A percentile compares a stretch with the other conserved stretches of the same genome.
These are phyloP conservation scores for Diaphora mendica DNA, from an alignment of 2,888 invertebrate genomes.

Conservation along the genomic window DNA sequence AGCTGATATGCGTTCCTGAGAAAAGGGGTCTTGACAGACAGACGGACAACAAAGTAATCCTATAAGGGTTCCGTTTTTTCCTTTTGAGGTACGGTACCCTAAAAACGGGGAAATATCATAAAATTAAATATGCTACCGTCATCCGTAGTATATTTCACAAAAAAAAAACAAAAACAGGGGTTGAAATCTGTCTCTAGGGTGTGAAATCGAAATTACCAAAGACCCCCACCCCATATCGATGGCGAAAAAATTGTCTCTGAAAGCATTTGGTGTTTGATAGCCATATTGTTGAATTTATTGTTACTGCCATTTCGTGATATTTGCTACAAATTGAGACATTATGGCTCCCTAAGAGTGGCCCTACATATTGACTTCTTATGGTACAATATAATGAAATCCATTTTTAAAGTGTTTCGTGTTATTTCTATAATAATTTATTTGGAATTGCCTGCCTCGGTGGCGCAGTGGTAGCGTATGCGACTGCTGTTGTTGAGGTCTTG, in stretches of 20 bases:
- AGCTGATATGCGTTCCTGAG: too few species aligned
- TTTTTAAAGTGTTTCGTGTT: background rate
- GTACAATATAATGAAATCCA: background rate
- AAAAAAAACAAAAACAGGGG: constrained; percentile 58
- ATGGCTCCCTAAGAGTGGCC: constrained; percentile 20
- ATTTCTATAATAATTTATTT: too few species aligned
- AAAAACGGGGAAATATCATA: constrained; percentile 10
- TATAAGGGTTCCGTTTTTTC: too few species aligned
- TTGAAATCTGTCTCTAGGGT: constrained; percentile 63
- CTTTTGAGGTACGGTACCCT: too few species aligned
- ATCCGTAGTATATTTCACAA: constrained; percentile 55
- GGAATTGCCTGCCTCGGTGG: too few species aligned
- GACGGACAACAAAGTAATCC: too few species aligned
- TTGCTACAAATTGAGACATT: constrained; percentile 42
- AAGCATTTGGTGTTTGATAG: constrained; percentile 52
- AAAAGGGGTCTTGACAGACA: too few species aligned
- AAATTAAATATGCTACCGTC: constrained; percentile 58
- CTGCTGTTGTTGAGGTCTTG: too few species aligned
- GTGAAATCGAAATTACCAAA: constrained; percentile 61
- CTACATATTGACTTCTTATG: constrained; percentile 19
- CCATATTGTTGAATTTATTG: constrained; percentile 48
- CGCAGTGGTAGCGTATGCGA: too few species aligned
- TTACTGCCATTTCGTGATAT: constrained; percentile 44
- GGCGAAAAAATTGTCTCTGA: constrained; percentile 54
- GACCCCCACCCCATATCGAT: constrained; percentile 55